A percentile compares a stretch with the other conserved stretches of the same genome.
phyloP scores from a whole-genome alignment of 2,888 invertebrate genomes.

The Endotricha flammealis region DNA sequence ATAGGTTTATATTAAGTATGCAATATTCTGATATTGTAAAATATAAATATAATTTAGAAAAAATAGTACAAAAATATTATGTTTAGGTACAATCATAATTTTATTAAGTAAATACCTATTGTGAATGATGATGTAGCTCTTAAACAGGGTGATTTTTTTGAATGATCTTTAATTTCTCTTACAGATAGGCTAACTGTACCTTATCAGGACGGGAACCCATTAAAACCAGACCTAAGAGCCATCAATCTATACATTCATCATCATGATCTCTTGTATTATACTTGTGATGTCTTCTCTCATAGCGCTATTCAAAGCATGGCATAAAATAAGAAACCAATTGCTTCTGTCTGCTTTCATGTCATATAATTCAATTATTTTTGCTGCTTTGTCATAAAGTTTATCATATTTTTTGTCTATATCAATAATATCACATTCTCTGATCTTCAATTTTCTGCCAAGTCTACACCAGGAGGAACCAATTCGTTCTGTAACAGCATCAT shows the following conservation, averaged over 20 bases:
- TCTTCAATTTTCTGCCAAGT: constrained; percentile 5
- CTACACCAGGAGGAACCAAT: constrained; percentile 5
- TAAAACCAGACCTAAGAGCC: too few relatives aligned
- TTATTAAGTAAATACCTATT: too few relatives aligned
- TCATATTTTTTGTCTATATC: not conserved
- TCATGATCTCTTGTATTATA: constrained; percentile 6
- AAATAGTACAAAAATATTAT: too few relatives aligned
- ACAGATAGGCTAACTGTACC: too few relatives aligned
- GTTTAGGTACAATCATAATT: too few relatives aligned
- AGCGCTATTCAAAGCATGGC: constrained; percentile 2
- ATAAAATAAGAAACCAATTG: constrained; percentile 3
- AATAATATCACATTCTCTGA: constrained; percentile 6
- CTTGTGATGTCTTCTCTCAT: constrained; percentile 3
- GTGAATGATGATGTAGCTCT: too few relatives aligned
- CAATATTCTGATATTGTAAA: too few relatives aligned
- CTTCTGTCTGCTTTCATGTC: constrained; percentile 1
- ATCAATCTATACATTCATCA: constrained; percentile 6
- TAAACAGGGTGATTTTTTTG: too few relatives aligned
- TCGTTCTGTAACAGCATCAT: constrained; percentile 3
- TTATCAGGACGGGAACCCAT: too few relatives aligned
- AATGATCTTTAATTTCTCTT: too few relatives aligned
- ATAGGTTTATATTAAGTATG: too few relatives aligned
- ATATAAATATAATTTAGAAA: too few relatives aligned
- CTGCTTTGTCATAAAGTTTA: constrained; percentile 5
- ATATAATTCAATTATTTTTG: constrained; percentile 5